phyloP scores from a whole-genome alignment of 64 coral and sea anemone species.

The Pocillopora verrucosa region DNA sequence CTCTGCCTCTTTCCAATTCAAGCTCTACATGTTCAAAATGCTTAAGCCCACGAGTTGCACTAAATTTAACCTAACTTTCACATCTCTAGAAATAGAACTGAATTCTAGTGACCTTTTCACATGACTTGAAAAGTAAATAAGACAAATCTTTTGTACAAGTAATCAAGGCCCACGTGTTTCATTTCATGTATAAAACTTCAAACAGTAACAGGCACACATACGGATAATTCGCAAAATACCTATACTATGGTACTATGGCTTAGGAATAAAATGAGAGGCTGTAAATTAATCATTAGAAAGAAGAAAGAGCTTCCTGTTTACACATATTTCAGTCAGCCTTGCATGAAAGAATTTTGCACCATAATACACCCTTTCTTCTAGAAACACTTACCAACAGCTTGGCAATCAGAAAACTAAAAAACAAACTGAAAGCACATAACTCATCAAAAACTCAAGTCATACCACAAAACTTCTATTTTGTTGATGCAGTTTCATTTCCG shows the following conservation, averaged over 20 bases:
- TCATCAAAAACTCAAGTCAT: constrained; percentile 25
- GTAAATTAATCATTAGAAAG: neutral
- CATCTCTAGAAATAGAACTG: neutral
- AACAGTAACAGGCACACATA: neutral
- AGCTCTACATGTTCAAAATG: neutral
- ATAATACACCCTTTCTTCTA: neutral
- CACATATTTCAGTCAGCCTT: neutral
- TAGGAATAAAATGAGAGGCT: neutral
- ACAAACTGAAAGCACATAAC: constrained; percentile 12
- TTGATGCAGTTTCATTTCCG: neutral
- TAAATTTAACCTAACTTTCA: neutral
- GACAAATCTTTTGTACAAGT: neutral
- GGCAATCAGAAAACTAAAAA: neutral
- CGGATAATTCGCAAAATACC: too few relatives aligned
- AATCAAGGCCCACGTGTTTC: neutral
- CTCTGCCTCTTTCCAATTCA: neutral
- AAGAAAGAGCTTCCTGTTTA: constrained; percentile 30
- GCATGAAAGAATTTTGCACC: constrained; percentile 16
- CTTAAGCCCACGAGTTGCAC: neutral
- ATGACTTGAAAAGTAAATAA: neutral
- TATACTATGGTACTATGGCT: neutral
- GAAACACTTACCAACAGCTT: neutral
- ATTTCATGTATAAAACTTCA: too few relatives aligned
- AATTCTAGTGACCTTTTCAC: neutral
- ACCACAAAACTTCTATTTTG: neutral